These are phyloP conservation scores for Drosophila littoralis DNA, from an alignment of 1,140 invertebrate species.

Conservation along the genomic window DNA sequence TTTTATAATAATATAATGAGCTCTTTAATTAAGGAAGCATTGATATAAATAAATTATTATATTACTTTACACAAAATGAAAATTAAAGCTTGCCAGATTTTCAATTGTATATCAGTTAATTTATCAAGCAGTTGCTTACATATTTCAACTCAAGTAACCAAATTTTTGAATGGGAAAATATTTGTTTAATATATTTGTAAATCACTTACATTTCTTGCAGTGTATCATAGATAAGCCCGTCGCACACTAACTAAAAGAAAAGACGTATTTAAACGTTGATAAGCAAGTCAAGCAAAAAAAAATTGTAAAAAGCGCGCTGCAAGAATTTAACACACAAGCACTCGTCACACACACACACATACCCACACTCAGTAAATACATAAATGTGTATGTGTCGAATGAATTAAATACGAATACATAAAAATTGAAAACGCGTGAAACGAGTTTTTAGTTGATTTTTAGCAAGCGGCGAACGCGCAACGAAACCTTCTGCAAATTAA, in stretches of 20 bases:
- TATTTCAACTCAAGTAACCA: not conserved
- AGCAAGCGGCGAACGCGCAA: constrained; percentile 67
- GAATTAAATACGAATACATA: constrained; percentile 65
- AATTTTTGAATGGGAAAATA: not conserved
- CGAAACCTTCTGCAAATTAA: constrained; percentile 36
- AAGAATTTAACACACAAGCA: constrained; percentile 57
- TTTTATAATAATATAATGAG: too few relatives aligned
- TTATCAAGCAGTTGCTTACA: not conserved
- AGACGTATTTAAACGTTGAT: constrained; percentile 76
- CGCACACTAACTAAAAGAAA: constrained; percentile 66
- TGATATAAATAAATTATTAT: too few relatives aligned
- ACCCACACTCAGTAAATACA: not conserved
- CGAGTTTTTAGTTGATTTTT: constrained; percentile 76
- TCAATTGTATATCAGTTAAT: not conserved
- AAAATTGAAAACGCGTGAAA: constrained; percentile 71
- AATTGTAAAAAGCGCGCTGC: constrained; percentile 65
- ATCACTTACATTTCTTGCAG: constrained; percentile 10
- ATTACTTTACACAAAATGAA: too few relatives aligned
- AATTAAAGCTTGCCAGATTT: too few relatives aligned
- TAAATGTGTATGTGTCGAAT: constrained; percentile 27
- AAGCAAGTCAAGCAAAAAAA: constrained; percentile 59
- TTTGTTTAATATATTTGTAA: not conserved
- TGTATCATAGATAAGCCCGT: constrained; percentile 57
- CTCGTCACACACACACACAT: constrained; percentile 20
- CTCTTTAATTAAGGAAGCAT: too few relatives aligned